phyloP scores from a whole-genome alignment of 1,140 invertebrate species.

The Dryas iulia region DNA sequence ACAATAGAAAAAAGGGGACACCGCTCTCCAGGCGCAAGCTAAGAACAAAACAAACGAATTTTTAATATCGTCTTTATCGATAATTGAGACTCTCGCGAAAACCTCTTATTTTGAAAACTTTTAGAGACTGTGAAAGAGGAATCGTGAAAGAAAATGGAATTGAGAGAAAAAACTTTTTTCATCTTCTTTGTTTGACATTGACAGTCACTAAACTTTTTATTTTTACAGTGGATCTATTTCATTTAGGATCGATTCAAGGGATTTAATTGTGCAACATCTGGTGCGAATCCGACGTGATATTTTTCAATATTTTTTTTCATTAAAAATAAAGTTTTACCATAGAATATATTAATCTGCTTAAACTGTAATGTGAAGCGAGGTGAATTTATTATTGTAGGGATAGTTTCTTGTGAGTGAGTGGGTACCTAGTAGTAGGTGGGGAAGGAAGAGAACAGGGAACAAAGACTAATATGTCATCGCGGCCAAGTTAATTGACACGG shows the following conservation, averaged over 20 bases:
- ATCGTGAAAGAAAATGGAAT: constrained; percentile 77
- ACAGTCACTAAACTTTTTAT: constrained; percentile 77
- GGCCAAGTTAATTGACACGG: constrained; percentile 76
- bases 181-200: constrained; percentile 81
- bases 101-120: constrained; percentile 80
- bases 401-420: constrained; percentile 45
- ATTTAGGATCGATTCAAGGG: constrained; percentile 70
- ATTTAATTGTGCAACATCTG: constrained; percentile 68
- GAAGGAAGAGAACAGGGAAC: constrained; percentile 43
- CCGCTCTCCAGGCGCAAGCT: constrained; percentile 65
- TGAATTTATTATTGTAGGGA: constrained; percentile 20
- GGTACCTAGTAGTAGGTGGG: constrained; percentile 16
- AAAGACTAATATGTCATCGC: constrained; percentile 78
- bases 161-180: constrained; percentile 78
- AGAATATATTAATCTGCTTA: not conserved
- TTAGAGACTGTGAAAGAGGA: constrained; percentile 77
- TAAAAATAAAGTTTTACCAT: constrained; percentile 22
- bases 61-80: constrained; percentile 80
- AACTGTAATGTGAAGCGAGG: not conserved
- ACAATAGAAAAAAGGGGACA: constrained; percentile 77
- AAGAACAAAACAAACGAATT: constrained; percentile 80
- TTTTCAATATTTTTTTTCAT: constrained; percentile 40
- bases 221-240: constrained; percentile 76
- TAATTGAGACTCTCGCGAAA: constrained; percentile 79
- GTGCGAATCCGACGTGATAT: constrained; percentile 56